Base-by-base conservation (phyloP, 2,113 vertebrate species). In the Passerina amoena region DNA sequence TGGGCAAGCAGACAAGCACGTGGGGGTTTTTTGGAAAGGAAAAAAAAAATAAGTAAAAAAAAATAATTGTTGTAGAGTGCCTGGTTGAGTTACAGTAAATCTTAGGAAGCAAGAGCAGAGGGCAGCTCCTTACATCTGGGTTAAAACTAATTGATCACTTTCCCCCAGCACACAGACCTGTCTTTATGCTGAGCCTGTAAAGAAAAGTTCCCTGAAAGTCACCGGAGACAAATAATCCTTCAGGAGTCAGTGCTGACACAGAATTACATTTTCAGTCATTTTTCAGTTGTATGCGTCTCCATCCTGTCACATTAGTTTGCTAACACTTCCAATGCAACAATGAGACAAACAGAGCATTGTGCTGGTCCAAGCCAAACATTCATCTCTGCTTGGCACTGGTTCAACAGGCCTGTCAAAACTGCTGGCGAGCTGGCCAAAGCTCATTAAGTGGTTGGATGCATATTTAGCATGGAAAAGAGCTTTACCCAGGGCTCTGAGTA, bases 251-350 rank as follows among this genome's bases (percentile, higher is more conserved):
- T 78, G 90, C 90, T 95, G 94, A 96, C 86, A 85, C 15, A 60
- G 92, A 96, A 95, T 95, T 96, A 95, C 92, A 96, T 97, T 97
- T 97, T 96, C 94, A 96, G 94, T 68, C 92, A 92, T 97, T 95
- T 96, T 96, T 97, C 95, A 93, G 94, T 50, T 94, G 71, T 78
- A 2, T 40, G 83, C 83, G 95, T 96, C 96, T 96, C 83, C 92
- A 90, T 96, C 95, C 96, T 95, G 97, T 97, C 95, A 95, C 95
- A 88, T 96, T 97, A 91, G 93, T 97, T 97, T 97, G 97, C 97
- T 97, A 97, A 97, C 96, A 97, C 96, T 97, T 97, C 93, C 93
- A 95, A 44, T 86, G 94, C 87, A 96, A 97, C 97, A 98, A 97
- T 95, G 97, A 97, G 97, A 97, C 97, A 97, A 97, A 97, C 95